Base-by-base conservation (phyloP, 2,113 vertebrate species). In the Eudyptes chrysolophus region DNA sequence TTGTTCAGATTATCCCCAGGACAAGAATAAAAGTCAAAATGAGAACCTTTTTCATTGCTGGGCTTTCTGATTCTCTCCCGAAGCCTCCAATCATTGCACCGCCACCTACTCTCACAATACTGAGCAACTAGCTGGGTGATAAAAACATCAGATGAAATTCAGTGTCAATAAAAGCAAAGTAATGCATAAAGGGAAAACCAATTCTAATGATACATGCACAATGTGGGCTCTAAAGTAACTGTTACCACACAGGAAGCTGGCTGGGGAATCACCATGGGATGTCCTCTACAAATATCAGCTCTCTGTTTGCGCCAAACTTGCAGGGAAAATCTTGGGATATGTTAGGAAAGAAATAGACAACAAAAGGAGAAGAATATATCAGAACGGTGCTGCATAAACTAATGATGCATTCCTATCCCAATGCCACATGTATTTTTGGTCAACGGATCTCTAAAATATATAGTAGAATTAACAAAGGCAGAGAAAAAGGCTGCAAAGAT, bases 101-200 rank as follows among this genome's bases (percentile, higher is more conserved):
- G 61, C 68, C 83, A 85, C 72, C 66, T 92, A 9, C 60, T 95
- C 86, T 78, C 38, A 71, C 71, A 58, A 11, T 44, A 32, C 64
- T 52, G 78, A 82, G 46, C 89, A 96, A 94, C 87, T 91, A 76
- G 40, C 81, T 52, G 57, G 20, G 58, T 92, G 79, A 97, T 94
- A 92, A 97, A 95, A 97, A 83, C 78, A 94, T 82, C 87, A 62
- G 82, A 88, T 83, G 57, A 90, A 94, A 92, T 76, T 96, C 82
- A 88, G 70, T 49, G 79, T 74, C 96, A 93, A 85, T 93, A 96
- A 97, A 95, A 95, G 82, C 62, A 80, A 89, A 92, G 75, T 40
- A 96, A 92, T 42, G 48, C 27, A 92, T 88, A 88, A 94, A 93
- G n/a, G 29, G 62, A 80, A 94, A 96, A 92, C 40, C 81, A 92